phyloP scores from a whole-genome alignment of 2,888 invertebrate species.

The Volucella inflata region DNA sequence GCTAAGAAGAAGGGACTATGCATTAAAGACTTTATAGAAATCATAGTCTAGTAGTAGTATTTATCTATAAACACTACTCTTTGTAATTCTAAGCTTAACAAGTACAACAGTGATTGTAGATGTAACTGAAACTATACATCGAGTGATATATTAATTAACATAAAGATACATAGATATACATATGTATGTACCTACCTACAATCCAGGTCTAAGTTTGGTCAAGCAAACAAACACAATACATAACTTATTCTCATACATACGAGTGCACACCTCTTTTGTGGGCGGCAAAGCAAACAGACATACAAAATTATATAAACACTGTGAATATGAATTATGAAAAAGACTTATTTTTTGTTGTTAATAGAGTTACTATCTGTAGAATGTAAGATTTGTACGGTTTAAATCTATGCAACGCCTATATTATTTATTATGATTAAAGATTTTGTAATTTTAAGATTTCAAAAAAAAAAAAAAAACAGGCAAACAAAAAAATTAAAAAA shows the following conservation, averaged over 20 bases:
- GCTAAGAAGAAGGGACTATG: slow-evolving; percentile 14
- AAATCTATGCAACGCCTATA: slow-evolving; percentile 37
- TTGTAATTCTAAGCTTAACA: slow-evolving; percentile 17
- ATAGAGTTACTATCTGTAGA: slow-evolving; percentile 66
- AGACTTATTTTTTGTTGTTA: slow-evolving; percentile 79
- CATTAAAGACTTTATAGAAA: no score
- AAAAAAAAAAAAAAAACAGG: slow-evolving; percentile 24
- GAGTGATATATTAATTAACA: slow-evolving; percentile 10
- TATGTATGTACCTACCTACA: slow-evolving; percentile 10
- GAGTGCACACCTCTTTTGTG: slow-evolving; percentile 4
- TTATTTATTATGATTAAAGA: slow-evolving; percentile 42
- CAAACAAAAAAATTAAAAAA: no score
- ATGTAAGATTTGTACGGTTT: slow-evolving; percentile 48
- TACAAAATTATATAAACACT: slow-evolving; percentile 78
- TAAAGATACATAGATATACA: no score
- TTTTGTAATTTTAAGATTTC: slow-evolving; percentile 4
- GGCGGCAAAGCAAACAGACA: slow-evolving; percentile 56
- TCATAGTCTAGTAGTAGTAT: no score
- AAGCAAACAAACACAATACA: slow-evolving; percentile 11
- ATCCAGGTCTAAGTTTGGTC: slow-evolving; percentile 33
- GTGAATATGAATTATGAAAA: slow-evolving; percentile 79
- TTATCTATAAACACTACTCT: not conserved
- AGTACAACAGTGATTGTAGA: slow-evolving; percentile 39
- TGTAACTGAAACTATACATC: slow-evolving; percentile 7
- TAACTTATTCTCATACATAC: no score